Percentiles rank a stretch among this genome's conserved stretches.
These are phyloP conservation scores for Oedothorax gibbosus DNA, from an alignment of 1,140 invertebrate genomes.

Conservation along the genomic window DNA sequence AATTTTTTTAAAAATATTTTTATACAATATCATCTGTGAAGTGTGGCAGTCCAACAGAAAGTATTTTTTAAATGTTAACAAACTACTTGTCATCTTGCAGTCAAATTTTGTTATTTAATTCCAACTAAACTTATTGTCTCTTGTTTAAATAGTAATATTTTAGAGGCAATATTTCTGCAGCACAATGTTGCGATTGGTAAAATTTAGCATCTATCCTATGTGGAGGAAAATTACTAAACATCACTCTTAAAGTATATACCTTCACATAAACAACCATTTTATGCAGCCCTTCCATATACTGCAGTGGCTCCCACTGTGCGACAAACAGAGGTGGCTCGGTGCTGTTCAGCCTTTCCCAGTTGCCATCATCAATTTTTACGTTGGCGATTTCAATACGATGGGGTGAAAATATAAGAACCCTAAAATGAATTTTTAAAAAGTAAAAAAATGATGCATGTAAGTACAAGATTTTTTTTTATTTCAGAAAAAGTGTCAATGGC, in stretches of 20 bases:
- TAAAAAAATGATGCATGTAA: constrained; percentile 42
- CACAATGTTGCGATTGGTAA: too few species aligned
- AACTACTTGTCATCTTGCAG: too few species aligned
- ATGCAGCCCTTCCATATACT: constrained; percentile 78
- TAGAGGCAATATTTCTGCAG: neutral
- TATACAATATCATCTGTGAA: too few species aligned
- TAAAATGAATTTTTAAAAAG: constrained; percentile 22
- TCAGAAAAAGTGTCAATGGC: too few species aligned
- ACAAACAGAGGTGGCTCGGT: constrained; percentile 78
- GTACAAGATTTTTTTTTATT: too few species aligned
- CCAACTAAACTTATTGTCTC: too few species aligned
- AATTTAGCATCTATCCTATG: too few species aligned
- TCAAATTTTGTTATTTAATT: too few species aligned
- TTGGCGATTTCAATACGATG: constrained; percentile 74
- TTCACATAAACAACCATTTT: constrained; percentile 69
- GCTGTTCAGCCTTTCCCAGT: constrained; percentile 75
- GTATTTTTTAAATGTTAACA: too few species aligned
- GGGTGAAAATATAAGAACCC: constrained; percentile 65
- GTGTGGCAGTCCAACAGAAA: too few species aligned
- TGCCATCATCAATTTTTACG: constrained; percentile 75
- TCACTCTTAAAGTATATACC: constrained; percentile 55
- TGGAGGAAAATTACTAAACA: too few species aligned
- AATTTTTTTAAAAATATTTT: too few species aligned
- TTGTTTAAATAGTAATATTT: constrained; percentile 1
- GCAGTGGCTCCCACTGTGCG: constrained; percentile 77